Base-by-base conservation (phyloP, 2,888 invertebrate species). In the Flexamia atlantica region DNA sequence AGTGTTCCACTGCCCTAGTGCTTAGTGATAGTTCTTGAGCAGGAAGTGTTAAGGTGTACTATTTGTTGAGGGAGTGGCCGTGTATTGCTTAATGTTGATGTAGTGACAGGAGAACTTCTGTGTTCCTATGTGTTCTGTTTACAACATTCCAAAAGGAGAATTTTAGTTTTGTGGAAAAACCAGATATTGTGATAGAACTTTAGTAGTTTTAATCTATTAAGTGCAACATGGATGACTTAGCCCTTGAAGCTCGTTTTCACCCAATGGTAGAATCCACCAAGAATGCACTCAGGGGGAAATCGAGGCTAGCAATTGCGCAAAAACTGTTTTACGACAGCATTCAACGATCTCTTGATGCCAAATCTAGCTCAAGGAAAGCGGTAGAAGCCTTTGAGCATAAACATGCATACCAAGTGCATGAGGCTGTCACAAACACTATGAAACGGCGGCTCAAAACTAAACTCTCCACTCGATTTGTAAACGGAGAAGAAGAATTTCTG, bases 261-360 rank as follows among this genome's bases (percentile, higher is more conserved):
- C 81, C 84, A 14, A 57, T 80, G 14, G 60, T 81, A 5, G 23
- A n/a, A 72, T 68, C 53, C 23, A 57, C 74, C n/a, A 84, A 81
- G 40, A 81, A 84, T 36, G 91, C 91, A 87, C 89, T 95, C 72
- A 92, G 94, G 88, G 95, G 95, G 79, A 95, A 94, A 91, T 95
- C 96, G 1, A 95, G 95, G 7, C 93, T 92, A 88, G 94, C 94
- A 70, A 96, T 96, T 85, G 94, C 90, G 85, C 89, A 89, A 80
- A 89, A 90, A 23, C 85, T 91, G n/a, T 89, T 88, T 84, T 87
- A 89, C 0, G 89, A 89, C 20, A 84, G 84, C 28, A 23, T 84
- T 20, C 74, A 84, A 70, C 82, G 79, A 20, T 57, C 79, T 14
- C 28, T 79, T 0, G 17, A 79, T 4, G 76, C 32, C 1, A 76